phyloP scores from a whole-genome alignment of 2,113 vertebrate genomes.

The Condylura cristata region DNA sequence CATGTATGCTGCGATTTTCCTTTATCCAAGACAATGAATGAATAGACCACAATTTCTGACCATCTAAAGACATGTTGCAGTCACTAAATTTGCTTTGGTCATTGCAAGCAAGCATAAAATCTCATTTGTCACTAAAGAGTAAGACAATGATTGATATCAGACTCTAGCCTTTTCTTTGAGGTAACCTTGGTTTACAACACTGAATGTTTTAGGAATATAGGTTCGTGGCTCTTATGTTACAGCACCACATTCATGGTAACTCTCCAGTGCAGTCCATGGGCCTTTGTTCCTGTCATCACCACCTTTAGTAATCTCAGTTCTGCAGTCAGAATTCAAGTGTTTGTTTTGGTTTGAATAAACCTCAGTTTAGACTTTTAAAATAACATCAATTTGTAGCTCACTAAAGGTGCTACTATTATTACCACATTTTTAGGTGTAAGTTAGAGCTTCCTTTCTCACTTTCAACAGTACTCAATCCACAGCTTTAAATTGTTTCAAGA shows the following conservation, averaged over 20 bases:
- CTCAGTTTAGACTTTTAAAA: constrained; percentile 59
- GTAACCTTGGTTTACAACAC: no score
- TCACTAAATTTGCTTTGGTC: background rate
- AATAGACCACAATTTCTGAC: background rate
- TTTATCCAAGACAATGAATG: background rate
- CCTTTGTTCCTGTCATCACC: no score
- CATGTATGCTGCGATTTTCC: background rate
- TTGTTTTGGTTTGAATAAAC: background rate
- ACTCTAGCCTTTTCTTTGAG: background rate
- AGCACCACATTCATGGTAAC: no score
- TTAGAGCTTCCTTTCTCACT: constrained; percentile 54
- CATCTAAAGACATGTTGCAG: background rate
- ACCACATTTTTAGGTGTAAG: constrained; percentile 59
- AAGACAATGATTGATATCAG: background rate
- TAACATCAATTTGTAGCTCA: constrained; percentile 56
- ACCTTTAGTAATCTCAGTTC: no score
- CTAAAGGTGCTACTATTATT: constrained; percentile 71
- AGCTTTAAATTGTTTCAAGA: constrained; percentile 50
- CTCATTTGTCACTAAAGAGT: background rate
- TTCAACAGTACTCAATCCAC: background rate
- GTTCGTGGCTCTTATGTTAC: no score
- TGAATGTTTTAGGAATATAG: no score
- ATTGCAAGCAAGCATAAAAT: background rate
- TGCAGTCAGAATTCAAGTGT: no score
- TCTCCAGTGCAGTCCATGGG: no score